A percentile compares a stretch with the other conserved stretches of the same genome.
phyloP scores from a whole-genome alignment of 1,140 invertebrate genomes.

The Batillaria attramentaria region DNA sequence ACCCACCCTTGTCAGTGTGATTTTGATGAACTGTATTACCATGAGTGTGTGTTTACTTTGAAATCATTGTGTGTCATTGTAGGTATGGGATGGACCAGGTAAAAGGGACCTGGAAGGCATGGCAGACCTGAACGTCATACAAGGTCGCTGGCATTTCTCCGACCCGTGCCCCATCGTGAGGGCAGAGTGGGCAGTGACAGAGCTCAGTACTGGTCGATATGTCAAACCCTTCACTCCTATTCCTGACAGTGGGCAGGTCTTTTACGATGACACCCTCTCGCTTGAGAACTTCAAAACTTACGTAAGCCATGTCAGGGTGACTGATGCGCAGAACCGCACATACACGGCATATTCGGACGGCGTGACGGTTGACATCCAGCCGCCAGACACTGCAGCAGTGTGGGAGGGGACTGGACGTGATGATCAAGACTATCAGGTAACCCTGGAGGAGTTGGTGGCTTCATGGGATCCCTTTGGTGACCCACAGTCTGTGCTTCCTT shows the following conservation, averaged over 20 bases:
- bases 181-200: constrained; percentile 43
- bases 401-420: constrained; percentile 39
- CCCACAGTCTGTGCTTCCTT: constrained; percentile 34
- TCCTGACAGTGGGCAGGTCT: constrained; percentile 4
- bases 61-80: no score
- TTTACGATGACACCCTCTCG: constrained; percentile 45
- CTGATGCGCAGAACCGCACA: constrained; percentile 46
- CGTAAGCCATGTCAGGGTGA: constrained; percentile 35
- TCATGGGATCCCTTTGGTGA: constrained; percentile 50
- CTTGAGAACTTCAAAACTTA: constrained; percentile 44
- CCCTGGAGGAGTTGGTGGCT: constrained; percentile 34
- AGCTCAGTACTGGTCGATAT: constrained; percentile 27
- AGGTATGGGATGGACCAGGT: constrained; percentile 43
- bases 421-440: constrained; percentile 47
- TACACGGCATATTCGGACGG: constrained; percentile 42
- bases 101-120: constrained; percentile 29
- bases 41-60: no score
- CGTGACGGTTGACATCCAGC: constrained; percentile 44
- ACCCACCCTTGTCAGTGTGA: no score
- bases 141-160: constrained; percentile 40
- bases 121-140: constrained; percentile 36
- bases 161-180: constrained; percentile 38
- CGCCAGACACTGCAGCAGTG: constrained; percentile 41
- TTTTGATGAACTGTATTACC: no score
- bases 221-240: constrained; percentile 33